These are phyloP conservation scores for Leptonema lineaticorne DNA, from an alignment of 1,140 invertebrate genomes.

Conservation along the genomic window DNA sequence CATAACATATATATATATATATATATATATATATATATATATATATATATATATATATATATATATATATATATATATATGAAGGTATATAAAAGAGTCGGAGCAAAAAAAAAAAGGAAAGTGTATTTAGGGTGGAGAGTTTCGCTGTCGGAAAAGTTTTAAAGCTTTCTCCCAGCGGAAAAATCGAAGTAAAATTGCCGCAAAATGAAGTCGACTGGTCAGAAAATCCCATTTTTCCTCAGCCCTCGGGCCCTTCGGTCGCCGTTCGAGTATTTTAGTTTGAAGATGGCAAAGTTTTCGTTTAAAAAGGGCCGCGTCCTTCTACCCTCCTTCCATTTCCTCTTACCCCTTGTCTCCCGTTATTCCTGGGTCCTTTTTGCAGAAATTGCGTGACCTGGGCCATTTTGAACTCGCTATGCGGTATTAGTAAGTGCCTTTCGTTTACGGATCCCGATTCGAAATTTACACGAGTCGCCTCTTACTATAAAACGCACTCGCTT, in stretches of 20 bases:
- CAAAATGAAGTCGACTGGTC: slow-evolving; percentile 1
- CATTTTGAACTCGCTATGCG: background rate
- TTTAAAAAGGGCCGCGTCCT: background rate
- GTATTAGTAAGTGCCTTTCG: background rate
- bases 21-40: background rate
- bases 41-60: background rate
- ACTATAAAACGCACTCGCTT: background rate
- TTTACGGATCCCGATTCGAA: background rate
- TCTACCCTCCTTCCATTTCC: too few relatives aligned
- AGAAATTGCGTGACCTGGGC: background rate
- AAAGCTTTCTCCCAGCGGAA: background rate
- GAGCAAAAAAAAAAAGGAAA: background rate
- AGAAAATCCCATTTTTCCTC: background rate
- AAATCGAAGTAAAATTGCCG: background rate
- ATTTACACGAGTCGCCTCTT: background rate
- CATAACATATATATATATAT: background rate
- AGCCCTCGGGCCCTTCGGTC: background rate
- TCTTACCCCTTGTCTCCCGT: too few relatives aligned
- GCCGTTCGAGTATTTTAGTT: background rate
- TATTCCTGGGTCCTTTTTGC: too few relatives aligned
- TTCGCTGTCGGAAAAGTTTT: too few relatives aligned
- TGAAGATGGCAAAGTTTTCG: background rate
- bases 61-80: background rate
- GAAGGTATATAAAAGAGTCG: background rate
- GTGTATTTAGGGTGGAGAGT: too few relatives aligned